These are phyloP conservation scores for Atopsyche davidsoni DNA, from an alignment of 1,140 invertebrate species.

Conservation along the genomic window DNA sequence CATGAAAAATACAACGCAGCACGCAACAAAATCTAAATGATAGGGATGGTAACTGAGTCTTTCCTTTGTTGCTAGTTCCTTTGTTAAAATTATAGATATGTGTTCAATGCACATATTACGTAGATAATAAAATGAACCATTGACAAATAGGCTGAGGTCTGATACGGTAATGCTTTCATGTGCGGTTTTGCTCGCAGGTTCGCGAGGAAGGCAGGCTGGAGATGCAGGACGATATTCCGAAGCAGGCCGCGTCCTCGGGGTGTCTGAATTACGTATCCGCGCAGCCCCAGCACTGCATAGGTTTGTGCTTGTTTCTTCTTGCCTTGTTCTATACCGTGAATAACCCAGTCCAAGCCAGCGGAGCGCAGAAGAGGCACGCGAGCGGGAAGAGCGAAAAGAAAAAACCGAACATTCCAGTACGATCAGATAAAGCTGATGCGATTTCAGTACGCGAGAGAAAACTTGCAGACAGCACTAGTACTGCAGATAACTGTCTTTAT, in stretches of 20 bases:
- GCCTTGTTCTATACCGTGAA: slow-evolving; percentile 22
- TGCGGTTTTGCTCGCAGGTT: slow-evolving; percentile 13
- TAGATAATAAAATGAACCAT: no score
- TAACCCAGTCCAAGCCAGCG: neutral
- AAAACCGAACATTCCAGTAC: neutral
- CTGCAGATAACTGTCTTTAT: no score
- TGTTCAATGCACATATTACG: no score
- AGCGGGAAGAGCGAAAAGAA: neutral
- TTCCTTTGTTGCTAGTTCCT: no score
- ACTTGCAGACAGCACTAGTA: no score
- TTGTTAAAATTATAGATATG: no score
- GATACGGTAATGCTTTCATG: neutral
- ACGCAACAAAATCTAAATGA: no score
- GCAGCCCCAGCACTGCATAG: slow-evolving; percentile 27
- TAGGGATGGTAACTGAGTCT: no score
- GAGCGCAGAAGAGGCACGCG: neutral
- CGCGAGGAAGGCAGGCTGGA: slow-evolving; percentile 24
- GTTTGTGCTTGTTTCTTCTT: slow-evolving; percentile 29
- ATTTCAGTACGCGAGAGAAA: neutral
- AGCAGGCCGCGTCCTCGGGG: slow-evolving; percentile 9
- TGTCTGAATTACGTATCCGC: slow-evolving; percentile 23
- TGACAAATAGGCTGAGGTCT: no score
- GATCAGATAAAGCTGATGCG: neutral
- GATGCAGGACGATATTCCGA: slow-evolving; percentile 2
- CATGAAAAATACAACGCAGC: no score